These are phyloP conservation scores for Nineta flava DNA, from an alignment of 2,888 invertebrate genomes.

Conservation along the genomic window DNA sequence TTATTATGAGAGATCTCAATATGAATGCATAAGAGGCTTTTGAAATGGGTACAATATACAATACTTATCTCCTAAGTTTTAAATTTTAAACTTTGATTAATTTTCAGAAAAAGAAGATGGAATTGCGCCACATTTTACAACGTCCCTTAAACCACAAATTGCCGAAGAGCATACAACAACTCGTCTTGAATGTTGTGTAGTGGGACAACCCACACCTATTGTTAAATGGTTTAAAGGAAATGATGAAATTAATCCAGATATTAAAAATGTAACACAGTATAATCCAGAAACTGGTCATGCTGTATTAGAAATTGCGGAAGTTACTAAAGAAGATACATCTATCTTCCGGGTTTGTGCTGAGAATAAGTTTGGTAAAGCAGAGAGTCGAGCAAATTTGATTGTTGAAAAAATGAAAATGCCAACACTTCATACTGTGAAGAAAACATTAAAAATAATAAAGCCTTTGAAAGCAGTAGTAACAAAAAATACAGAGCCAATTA, in stretches of 20 bases:
- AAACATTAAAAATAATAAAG: slow-evolving; percentile 59
- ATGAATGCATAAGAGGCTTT: too few species aligned
- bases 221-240: slow-evolving; percentile 54
- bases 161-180: slow-evolving; percentile 45
- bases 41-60: too few species aligned
- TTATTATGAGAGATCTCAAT: too few species aligned
- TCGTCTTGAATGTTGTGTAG: slow-evolving; percentile 47
- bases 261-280: slow-evolving; percentile 37
- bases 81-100: not conserved
- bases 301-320: slow-evolving; percentile 44
- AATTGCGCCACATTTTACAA: slow-evolving; percentile 44
- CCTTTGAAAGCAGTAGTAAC: slow-evolving; percentile 62
- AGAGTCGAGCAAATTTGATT: slow-evolving; percentile 56
- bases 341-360: slow-evolving; percentile 53
- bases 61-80: not conserved
- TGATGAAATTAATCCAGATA: slow-evolving; percentile 41
- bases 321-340: slow-evolving; percentile 47
- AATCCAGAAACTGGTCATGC: slow-evolving; percentile 45
- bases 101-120: slow-evolving; percentile 54
- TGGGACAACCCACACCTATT: slow-evolving; percentile 50
- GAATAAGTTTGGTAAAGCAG: slow-evolving; percentile 56
- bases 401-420: slow-evolving; percentile 33
- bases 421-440: slow-evolving; percentile 33
- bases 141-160: slow-evolving; percentile 48
- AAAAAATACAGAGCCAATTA: slow-evolving; percentile 49